Evolutionary conservation across 30 jellyfish, hydroid and myxozoan genomes (phyloP).

Genomic region (Sanderia malayensis): DNA sequence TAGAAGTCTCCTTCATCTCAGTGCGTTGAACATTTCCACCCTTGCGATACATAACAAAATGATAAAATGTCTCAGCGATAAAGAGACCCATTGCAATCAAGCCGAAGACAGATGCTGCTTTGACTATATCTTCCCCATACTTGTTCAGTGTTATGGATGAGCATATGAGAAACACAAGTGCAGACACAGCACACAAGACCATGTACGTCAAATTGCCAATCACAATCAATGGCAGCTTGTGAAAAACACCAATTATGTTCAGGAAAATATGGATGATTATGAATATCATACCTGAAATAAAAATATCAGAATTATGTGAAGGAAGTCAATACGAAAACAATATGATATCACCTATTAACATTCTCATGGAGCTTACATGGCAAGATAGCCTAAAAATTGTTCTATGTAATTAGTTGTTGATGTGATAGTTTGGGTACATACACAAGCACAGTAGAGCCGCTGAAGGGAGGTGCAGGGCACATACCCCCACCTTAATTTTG

Average conservation of each 20-base stretch:
- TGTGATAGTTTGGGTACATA: too few species aligned
- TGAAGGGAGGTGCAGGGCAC: too few species aligned
- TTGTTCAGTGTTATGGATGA: conserved; percentile 37
- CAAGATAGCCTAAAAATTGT: too few species aligned
- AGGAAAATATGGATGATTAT: conserved; percentile 19
- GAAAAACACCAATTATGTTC: conserved; percentile 33
- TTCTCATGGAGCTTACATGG: too few species aligned
- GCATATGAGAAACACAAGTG: conserved; percentile 40
- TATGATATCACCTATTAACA: too few species aligned
- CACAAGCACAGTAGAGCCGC: too few species aligned
- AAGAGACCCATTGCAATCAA: conserved; percentile 55
- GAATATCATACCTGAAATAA: conserved; percentile 39
- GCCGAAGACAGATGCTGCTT: conserved; percentile 46
- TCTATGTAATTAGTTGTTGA: too few species aligned
- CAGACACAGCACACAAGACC: conserved; percentile 45
- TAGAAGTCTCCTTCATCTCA: background rate
- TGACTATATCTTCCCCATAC: conserved; percentile 24
- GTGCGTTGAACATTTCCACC: background rate
- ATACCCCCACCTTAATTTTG: too few species aligned
- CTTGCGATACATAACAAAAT: conserved; percentile 31
- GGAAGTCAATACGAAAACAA: too few species aligned
- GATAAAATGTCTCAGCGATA: conserved; percentile 29
- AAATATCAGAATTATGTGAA: too few species aligned
- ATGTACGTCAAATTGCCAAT: conserved; percentile 37
- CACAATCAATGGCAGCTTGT: conserved; percentile 36